These are phyloP conservation scores for Tringa solitaria DNA, from an alignment of 2,113 vertebrate genomes.

Conservation along the genomic window DNA sequence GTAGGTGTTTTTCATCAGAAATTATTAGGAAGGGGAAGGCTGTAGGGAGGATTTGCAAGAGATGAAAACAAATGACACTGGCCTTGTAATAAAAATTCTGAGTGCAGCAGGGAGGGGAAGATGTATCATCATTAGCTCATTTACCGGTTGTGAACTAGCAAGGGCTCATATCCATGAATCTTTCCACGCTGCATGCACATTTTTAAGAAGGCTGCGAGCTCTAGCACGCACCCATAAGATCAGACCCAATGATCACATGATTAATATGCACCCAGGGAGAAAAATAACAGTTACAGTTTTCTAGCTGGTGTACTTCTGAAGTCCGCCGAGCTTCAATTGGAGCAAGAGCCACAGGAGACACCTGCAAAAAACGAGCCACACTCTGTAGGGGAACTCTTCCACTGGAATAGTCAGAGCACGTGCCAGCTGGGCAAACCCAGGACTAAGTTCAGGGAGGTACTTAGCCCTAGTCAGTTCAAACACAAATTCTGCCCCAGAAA, in stretches of 20 bases:
- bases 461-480: neutral
- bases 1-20: slow-evolving; percentile 50
- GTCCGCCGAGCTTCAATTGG: rapidly evolving
- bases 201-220: slow-evolving; percentile 25
- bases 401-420: neutral
- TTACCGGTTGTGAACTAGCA: slow-evolving; percentile 49
- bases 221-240: neutral
- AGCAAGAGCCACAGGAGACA: neutral
- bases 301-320: neutral
- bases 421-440: neutral
- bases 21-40: neutral
- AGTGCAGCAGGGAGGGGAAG: slow-evolving; percentile 50
- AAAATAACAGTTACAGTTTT: neutral
- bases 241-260: neutral
- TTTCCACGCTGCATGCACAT: neutral
- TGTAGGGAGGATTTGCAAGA: slow-evolving; percentile 47
- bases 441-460: neutral
- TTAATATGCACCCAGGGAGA: neutral
- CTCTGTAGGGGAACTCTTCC: neutral
- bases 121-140: slow-evolving; percentile 68
- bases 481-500: neutral
- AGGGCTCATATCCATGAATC: slow-evolving; percentile 55
- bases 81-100: slow-evolving; percentile 65
- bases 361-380: rapidly evolving
- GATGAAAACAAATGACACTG: slow-evolving; percentile 62